Conservation (phyloP, 2,797 vertebrate species). For the Falco rusticolus region DNA sequence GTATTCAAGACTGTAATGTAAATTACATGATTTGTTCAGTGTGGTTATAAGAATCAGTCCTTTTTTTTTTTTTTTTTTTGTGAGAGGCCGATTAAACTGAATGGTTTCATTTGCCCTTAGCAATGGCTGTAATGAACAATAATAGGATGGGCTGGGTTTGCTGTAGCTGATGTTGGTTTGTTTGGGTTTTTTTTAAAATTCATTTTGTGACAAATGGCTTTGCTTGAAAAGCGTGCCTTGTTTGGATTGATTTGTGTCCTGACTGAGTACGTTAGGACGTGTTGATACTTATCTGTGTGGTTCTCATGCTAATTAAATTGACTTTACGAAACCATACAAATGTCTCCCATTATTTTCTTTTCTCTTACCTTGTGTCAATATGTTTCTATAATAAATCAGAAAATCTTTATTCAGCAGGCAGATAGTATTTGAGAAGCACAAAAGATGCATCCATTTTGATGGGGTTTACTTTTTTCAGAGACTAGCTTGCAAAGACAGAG, state of each 20-base stretch:
- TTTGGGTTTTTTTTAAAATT: neutral
- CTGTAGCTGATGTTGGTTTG: neutral
- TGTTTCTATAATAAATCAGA: conserved; percentile 34
- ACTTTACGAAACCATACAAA: conserved; percentile 36
- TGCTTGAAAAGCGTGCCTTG: conserved; percentile 37
- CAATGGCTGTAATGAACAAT: neutral
- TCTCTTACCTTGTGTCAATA: conserved; percentile 21
- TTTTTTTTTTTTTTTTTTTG: neutral
- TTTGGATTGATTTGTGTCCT: conserved; percentile 53
- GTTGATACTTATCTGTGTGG: conserved; percentile 40
- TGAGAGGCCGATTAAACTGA: neutral
- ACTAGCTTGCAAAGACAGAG: neutral
- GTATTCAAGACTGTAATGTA: neutral
- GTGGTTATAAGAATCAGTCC: neutral
- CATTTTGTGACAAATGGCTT: neutral
- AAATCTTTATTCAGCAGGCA: conserved; percentile 41
- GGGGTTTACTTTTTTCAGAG: neutral
- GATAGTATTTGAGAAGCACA: neutral
- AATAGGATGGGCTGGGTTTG: neutral
- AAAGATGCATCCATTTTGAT: neutral
- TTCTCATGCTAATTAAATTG: conserved; percentile 57
- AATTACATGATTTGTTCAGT: neutral
- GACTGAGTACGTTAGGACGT: conserved; percentile 11
- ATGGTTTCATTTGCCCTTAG: conserved; percentile 14
- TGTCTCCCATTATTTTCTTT: conserved; percentile 43